phyloP scores from a whole-genome alignment of 92 coral and sea anemone species.

The Diadumene lineata region DNA sequence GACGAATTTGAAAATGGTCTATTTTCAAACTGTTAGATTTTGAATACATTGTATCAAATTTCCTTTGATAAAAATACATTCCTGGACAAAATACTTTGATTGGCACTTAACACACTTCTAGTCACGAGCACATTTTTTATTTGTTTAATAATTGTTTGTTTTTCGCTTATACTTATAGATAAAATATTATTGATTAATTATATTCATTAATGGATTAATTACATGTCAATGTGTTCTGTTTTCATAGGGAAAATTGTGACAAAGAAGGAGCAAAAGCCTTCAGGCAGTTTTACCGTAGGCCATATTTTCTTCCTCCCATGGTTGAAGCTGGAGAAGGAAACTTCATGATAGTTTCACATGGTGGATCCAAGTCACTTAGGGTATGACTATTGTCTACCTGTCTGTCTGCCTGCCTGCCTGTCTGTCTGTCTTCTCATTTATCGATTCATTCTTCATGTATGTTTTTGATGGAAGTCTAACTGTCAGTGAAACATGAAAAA shows the following conservation, averaged over 20 bases:
- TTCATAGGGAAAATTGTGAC: slow-evolving; percentile 84
- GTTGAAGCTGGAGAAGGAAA: slow-evolving; percentile 88
- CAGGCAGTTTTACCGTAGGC: slow-evolving; percentile 86
- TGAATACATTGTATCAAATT: too few relatives aligned
- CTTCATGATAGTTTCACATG: slow-evolving; percentile 81
- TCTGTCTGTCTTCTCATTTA: too few relatives aligned
- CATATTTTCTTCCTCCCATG: slow-evolving; percentile 96
- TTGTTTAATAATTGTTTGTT: too few relatives aligned
- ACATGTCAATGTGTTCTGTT: background rate
- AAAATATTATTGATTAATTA: too few relatives aligned
- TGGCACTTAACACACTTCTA: background rate
- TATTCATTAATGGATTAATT: too few relatives aligned
- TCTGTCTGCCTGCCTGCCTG: too few relatives aligned
- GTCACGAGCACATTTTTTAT: background rate
- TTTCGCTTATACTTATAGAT: too few relatives aligned
- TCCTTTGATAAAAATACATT: too few relatives aligned
- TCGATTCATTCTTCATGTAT: background rate
- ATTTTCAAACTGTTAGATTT: too few relatives aligned
- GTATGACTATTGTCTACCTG: slow-evolving; percentile 26
- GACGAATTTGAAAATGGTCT: too few relatives aligned
- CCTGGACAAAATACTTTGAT: too few relatives aligned
- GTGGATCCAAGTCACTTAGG: slow-evolving; percentile 54
- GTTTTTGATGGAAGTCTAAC: background rate
- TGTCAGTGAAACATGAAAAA: background rate
- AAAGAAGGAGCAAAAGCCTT: slow-evolving; percentile 72